phyloP scores from a whole-genome alignment of 2,797 vertebrate species.

The Hypotaenidia philippensis region DNA sequence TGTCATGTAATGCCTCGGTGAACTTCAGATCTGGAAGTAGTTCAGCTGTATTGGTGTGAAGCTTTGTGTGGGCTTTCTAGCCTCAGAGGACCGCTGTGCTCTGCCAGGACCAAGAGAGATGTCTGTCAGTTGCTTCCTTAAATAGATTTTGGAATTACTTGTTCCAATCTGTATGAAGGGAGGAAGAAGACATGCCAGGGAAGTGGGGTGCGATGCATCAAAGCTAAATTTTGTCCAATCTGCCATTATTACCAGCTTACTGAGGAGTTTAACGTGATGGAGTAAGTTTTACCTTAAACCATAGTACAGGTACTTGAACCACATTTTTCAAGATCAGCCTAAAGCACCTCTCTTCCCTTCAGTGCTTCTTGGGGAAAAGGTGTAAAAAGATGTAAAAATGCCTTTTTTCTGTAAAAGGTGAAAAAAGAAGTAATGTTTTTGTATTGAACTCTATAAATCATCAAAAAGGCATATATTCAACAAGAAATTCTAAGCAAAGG shows the following conservation, averaged over 20 bases:
- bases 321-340: neutral
- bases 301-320: neutral
- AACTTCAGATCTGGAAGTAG: neutral
- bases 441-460: neutral
- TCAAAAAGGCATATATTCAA: neutral
- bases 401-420: neutral
- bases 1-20: neutral
- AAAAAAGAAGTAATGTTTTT: neutral
- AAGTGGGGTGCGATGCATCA: neutral
- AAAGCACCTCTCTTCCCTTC: neutral
- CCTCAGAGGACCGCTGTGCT: neutral
- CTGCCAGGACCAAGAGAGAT: neutral
- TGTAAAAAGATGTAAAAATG: too few relatives aligned
- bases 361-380: neutral
- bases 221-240: neutral
- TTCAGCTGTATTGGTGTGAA: neutral
- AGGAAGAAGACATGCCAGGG: neutral
- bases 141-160: neutral
- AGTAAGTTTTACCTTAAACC: neutral
- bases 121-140: neutral
- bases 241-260: neutral
- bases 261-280: neutral
- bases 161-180: neutral
- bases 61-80: neutral
- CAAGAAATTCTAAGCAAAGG: neutral